These are phyloP conservation scores for Pituophis catenifer DNA, from an alignment of 2,113 vertebrate genomes.

Conservation along the genomic window DNA sequence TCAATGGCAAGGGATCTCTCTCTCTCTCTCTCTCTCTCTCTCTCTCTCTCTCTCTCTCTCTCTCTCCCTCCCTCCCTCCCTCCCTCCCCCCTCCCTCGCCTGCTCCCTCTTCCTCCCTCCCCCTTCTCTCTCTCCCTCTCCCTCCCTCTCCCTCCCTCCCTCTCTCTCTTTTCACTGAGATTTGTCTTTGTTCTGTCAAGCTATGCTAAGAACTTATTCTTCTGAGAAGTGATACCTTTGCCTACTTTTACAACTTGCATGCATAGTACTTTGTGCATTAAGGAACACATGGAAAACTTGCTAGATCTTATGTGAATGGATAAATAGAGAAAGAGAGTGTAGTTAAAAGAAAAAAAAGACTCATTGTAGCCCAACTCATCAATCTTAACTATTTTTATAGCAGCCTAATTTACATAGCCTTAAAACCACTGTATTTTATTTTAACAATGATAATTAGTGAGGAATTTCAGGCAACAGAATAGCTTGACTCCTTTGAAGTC, in stretches of 20 bases:
- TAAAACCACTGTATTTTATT: not conserved
- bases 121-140: fast-evolving
- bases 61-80: fast-evolving
- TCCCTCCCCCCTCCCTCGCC: fast-evolving
- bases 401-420: not conserved
- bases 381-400: not conserved
- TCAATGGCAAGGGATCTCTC: not conserved
- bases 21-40: not conserved
- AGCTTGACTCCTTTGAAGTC: not conserved
- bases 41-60: not conserved
- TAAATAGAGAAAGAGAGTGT: not conserved
- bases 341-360: not conserved
- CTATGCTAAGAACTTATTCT: not conserved
- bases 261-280: not conserved
- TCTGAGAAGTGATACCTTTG: not conserved
- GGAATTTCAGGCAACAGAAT: not conserved
- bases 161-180: not conserved
- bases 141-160: fast-evolving
- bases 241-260: not conserved
- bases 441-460: not conserved
- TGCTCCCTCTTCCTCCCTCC: fast-evolving
- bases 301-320: not conserved
- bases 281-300: not conserved
- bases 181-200: not conserved
- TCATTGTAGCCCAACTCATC: not conserved